These are phyloP conservation scores for Kuschelorhynchus macadamiae DNA, from an alignment of 2,888 invertebrate species.

Conservation along the genomic window DNA sequence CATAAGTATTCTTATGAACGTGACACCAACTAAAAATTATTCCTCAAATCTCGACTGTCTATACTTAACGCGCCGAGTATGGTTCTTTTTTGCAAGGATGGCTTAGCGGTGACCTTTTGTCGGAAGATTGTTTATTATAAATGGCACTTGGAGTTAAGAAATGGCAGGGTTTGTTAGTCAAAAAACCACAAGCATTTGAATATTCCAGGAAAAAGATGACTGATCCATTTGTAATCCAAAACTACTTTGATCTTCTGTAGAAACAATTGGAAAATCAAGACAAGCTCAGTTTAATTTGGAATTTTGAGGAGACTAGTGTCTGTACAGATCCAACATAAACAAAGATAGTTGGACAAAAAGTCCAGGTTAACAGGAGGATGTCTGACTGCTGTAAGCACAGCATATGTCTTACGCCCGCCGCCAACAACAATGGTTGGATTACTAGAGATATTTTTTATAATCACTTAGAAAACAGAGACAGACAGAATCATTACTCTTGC, in stretches of 20 bases:
- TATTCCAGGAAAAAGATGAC: not conserved
- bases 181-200: not conserved
- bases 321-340: slow-evolving; percentile 32
- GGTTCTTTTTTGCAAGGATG: too few species aligned
- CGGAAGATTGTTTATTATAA: too few species aligned
- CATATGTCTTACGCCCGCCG: not conserved
- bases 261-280: not conserved
- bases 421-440: not conserved
- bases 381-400: too few species aligned
- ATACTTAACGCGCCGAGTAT: too few species aligned
- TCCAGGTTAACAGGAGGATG: too few species aligned
- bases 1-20: too few species aligned
- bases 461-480: not conserved
- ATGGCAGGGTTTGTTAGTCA: not conserved
- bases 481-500: not conserved
- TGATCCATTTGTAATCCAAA: not conserved
- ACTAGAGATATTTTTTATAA: not conserved
- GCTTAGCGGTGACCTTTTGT: too few species aligned
- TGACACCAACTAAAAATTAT: too few species aligned
- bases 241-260: not conserved
- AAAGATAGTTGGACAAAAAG: too few species aligned
- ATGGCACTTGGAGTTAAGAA: too few species aligned
- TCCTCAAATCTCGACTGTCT: too few species aligned
- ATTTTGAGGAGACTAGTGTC: not conserved
- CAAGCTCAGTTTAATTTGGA: not conserved